Conservation (phyloP, 2,888 invertebrate species). For the Venusia cambrica region DNA sequence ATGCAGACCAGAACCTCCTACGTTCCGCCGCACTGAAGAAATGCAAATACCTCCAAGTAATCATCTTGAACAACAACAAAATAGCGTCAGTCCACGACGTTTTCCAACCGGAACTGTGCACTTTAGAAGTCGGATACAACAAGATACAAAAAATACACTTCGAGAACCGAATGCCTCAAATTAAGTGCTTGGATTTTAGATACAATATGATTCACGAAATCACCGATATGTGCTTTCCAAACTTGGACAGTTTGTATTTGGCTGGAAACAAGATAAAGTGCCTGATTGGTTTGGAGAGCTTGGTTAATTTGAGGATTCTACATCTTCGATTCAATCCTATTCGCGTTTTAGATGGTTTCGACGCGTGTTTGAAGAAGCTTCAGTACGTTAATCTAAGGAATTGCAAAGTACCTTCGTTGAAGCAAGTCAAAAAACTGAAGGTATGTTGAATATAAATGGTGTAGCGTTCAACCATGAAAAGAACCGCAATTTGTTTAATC, state of each 20-base stretch:
- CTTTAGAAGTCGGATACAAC: conserved; percentile 79
- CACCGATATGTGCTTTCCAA: conserved; percentile 64
- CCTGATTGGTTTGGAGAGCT: conserved; percentile 81
- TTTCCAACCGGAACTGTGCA: conserved; percentile 75
- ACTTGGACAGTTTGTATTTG: conserved; percentile 86
- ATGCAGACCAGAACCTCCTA: conserved; percentile 79
- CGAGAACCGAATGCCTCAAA: conserved; percentile 45
- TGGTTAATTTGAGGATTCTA: conserved; percentile 83
- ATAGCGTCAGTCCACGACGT: conserved; percentile 74
- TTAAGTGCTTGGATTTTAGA: conserved; percentile 79
- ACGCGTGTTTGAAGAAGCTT: conserved; percentile 57
- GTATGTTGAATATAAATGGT: too few species aligned
- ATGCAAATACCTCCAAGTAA: conserved; percentile 82
- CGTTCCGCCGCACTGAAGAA: conserved; percentile 67
- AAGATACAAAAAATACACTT: conserved; percentile 55
- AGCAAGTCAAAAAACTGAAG: conserved; percentile 77
- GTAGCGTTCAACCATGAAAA: too few species aligned
- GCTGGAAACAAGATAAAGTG: conserved; percentile 86
- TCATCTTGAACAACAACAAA: conserved; percentile 78
- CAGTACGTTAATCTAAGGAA: conserved; percentile 80
- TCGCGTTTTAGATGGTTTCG: conserved; percentile 75
- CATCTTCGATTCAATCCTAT: conserved; percentile 87
- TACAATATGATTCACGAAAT: conserved; percentile 73
- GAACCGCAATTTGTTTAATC: too few species aligned
- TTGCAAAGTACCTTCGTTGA: conserved; percentile 73